Conservation (phyloP, 35 echinoderm and acorn worm species). For the Ptychodera flava region DNA sequence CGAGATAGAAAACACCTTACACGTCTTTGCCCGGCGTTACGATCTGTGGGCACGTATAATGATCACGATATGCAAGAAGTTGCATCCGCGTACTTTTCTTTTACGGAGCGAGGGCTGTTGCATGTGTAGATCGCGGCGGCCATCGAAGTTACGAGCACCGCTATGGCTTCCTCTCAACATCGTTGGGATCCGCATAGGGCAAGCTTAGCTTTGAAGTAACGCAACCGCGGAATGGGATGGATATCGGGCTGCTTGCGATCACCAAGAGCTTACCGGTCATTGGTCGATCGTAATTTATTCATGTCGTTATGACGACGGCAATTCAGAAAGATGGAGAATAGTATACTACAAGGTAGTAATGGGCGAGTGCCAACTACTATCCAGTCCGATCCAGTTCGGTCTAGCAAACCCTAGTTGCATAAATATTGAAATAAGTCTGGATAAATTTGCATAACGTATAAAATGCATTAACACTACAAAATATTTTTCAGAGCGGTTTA, state of each 20-base stretch:
- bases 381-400: neutral
- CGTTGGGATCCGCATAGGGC: neutral
- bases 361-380: neutral
- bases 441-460: neutral
- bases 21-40: no score
- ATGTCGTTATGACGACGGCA: neutral
- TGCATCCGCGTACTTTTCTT: no score
- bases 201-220: no score
- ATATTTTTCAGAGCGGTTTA: neutral
- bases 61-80: no score
- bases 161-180: neutral
- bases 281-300: neutral
- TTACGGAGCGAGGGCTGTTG: neutral
- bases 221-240: no score
- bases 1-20: no score
- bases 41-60: no score
- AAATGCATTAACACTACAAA: neutral
- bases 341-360: neutral
- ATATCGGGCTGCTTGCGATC: no score
- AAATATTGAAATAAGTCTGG: neutral
- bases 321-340: neutral
- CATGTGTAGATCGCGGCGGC: neutral
- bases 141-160: neutral
- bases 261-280: neutral
- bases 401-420: neutral